phyloP scores from a whole-genome alignment of 2,797 vertebrate genomes.

The Orientallactaga sibirica region DNA sequence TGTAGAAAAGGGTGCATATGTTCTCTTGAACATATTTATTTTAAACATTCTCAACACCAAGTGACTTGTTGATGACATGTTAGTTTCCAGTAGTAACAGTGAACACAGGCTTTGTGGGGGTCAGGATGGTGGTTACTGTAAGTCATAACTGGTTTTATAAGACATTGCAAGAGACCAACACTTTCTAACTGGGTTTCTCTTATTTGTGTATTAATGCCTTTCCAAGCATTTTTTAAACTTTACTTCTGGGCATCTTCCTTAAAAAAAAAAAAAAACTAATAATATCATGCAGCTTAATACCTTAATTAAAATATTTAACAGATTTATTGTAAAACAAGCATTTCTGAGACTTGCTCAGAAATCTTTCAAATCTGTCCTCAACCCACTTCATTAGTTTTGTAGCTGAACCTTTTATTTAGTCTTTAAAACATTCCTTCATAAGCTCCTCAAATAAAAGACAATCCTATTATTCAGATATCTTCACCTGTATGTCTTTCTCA shows the following conservation, averaged over 20 bases:
- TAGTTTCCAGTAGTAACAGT: background rate
- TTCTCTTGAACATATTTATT: slow-evolving; percentile 45
- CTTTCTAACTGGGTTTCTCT: slow-evolving; percentile 36
- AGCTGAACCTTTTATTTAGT: background rate
- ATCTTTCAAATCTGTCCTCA: background rate
- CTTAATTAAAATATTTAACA: slow-evolving; percentile 60
- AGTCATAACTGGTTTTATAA: background rate
- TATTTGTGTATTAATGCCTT: background rate
- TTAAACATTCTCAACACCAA: background rate
- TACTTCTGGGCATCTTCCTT: slow-evolving; percentile 11
- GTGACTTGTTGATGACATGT: background rate
- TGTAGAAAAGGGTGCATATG: slow-evolving; percentile 18
- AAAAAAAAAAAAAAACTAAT: slow-evolving; percentile 9
- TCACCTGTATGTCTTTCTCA: background rate
- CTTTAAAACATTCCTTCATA: background rate
- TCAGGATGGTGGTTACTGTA: background rate
- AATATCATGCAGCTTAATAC: slow-evolving; percentile 29
- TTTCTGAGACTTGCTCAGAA: slow-evolving; percentile 9
- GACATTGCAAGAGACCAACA: background rate
- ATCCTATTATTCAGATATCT: background rate
- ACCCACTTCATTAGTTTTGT: background rate
- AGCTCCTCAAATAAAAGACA: too few species aligned
- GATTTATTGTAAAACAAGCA: slow-evolving; percentile 22
- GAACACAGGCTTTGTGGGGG: background rate
- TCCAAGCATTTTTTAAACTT: slow-evolving; percentile 35